phyloP scores from a whole-genome alignment of 2,797 vertebrate genomes.

The Cercopithecus hamlyni region DNA sequence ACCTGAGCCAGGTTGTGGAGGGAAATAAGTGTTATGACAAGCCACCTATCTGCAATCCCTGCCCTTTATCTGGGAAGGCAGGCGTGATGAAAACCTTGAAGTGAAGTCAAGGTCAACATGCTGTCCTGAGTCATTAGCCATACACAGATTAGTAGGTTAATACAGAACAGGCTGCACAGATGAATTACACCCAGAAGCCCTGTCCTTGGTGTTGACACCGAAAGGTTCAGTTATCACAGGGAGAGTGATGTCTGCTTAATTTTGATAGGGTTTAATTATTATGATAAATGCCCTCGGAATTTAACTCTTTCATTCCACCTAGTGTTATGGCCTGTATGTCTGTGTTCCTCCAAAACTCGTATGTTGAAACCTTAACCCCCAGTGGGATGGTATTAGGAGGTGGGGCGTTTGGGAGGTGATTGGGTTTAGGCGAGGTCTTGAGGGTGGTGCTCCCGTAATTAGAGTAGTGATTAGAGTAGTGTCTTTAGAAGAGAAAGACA shows the following conservation, averaged over 20 bases:
- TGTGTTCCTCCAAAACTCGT: not conserved
- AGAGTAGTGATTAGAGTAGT: not conserved
- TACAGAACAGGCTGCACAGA: constrained; percentile 50
- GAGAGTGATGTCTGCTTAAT: constrained; percentile 47
- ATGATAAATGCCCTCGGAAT: constrained; percentile 2
- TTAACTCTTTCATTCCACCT: constrained; percentile 34
- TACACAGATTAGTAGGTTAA: constrained; percentile 45
- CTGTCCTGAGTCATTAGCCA: constrained; percentile 28
- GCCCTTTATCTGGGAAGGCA: not conserved
- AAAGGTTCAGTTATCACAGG: constrained; percentile 50
- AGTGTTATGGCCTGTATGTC: not conserved
- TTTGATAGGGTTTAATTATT: constrained; percentile 50
- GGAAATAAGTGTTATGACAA: not conserved
- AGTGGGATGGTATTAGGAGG: not conserved
- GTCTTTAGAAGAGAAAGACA: not conserved
- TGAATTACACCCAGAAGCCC: constrained; percentile 16
- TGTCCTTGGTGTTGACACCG: constrained; percentile 55
- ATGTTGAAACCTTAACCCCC: not conserved
- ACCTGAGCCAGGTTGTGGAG: not conserved
- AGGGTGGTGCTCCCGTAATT: not conserved
- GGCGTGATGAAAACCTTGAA: not conserved
- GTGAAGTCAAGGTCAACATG: constrained; percentile 38
- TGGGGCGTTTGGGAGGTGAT: not conserved
- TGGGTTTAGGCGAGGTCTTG: not conserved
- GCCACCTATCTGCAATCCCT: not conserved